phyloP scores from a whole-genome alignment of 2,113 vertebrate genomes.

The Conger conger region DNA sequence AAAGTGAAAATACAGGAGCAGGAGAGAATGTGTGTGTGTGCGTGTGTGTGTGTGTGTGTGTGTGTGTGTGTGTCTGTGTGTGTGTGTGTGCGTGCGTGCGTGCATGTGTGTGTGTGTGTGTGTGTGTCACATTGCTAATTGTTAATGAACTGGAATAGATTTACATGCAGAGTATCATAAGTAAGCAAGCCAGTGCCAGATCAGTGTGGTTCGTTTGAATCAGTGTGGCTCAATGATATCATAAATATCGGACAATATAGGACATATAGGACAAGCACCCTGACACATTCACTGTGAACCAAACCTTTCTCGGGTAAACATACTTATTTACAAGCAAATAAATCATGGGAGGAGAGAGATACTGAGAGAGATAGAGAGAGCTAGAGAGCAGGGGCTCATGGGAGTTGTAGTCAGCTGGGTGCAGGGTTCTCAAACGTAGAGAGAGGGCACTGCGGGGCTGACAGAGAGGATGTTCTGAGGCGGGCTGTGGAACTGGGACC shows the following conservation, averaged over 20 bases:
- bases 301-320: background rate
- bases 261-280: background rate
- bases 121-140: background rate
- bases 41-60: too few species aligned
- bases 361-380: too few species aligned
- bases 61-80: background rate
- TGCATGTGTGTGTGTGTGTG: too few species aligned
- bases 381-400: background rate
- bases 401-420: background rate
- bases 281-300: background rate
- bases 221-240: background rate
- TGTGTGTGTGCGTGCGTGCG: background rate
- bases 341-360: too few species aligned
- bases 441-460: conserved; percentile 4
- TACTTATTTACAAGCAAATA: background rate
- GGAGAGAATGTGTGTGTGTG: background rate
- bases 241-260: background rate
- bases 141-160: background rate
- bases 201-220: background rate
- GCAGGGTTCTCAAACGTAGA: background rate
- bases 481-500: background rate
- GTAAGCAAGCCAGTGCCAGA: too few species aligned
- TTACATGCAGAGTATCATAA: background rate
- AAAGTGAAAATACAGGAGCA: background rate
- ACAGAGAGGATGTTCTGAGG: background rate